phyloP scores from a whole-genome alignment of 2,888 invertebrate genomes.

The Lithophane leautieri region DNA sequence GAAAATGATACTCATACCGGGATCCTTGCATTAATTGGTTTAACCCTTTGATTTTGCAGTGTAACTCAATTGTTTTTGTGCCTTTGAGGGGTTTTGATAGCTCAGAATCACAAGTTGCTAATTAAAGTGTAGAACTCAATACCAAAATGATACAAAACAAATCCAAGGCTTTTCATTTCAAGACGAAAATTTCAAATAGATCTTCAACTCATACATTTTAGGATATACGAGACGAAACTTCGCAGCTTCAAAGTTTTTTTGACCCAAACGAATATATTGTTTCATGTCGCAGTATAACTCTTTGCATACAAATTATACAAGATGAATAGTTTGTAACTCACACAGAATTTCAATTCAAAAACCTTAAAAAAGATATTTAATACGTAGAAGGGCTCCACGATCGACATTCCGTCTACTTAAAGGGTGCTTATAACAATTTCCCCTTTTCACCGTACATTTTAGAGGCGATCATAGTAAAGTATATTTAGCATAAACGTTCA shows the following conservation, averaged over 20 bases:
- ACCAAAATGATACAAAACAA: neutral
- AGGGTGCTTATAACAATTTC: neutral
- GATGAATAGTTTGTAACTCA: neutral
- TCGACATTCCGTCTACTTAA: neutral
- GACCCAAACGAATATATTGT: conserved; percentile 16
- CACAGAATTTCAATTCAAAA: neutral
- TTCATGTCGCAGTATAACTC: neutral
- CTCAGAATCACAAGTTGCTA: neutral
- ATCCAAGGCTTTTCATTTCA: neutral
- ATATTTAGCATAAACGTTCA: neutral
- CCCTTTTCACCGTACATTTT: neutral
- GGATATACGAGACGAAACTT: neutral
- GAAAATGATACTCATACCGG: neutral
- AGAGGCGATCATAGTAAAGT: neutral
- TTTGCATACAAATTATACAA: conserved; percentile 1
- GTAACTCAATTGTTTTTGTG: neutral
- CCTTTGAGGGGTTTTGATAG: no score
- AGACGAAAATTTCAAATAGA: neutral
- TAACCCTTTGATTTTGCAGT: neutral
- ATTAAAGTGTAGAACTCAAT: neutral
- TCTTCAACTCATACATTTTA: neutral
- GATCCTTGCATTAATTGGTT: conserved; percentile 8
- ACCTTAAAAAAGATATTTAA: neutral
- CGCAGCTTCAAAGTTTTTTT: neutral
- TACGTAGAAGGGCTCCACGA: neutral